Conservation (phyloP, 2,113 vertebrate species). For the Furnarius figulus region DNA sequence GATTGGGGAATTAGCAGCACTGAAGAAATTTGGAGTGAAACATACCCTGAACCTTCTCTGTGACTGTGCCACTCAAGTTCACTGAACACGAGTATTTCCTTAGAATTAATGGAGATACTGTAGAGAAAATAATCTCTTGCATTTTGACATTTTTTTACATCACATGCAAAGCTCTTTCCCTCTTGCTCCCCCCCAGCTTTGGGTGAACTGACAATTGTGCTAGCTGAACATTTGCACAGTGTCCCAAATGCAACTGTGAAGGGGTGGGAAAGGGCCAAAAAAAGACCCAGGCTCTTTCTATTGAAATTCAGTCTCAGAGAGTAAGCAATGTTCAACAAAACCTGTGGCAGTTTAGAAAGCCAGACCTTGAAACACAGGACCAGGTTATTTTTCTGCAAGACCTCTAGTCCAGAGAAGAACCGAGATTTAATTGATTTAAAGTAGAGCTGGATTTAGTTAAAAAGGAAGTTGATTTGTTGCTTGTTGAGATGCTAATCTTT, state of each 20-base stretch:
- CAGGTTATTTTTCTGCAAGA: not conserved
- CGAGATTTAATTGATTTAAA: not conserved
- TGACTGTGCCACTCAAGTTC: not conserved
- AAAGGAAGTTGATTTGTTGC: not conserved
- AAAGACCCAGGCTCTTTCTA: not conserved
- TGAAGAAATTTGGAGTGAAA: not conserved
- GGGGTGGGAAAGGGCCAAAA: not conserved
- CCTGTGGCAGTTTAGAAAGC: not conserved
- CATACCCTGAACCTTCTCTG: slow-evolving; percentile 10
- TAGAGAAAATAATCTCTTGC: not conserved
- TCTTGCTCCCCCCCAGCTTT: not conserved
- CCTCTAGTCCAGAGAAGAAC: not conserved
- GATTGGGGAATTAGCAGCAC: slow-evolving; percentile 72
- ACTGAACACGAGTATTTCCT: not conserved
- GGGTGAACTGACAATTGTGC: not conserved
- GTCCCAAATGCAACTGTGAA: not conserved
- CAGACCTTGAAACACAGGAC: not conserved
- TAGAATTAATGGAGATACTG: not conserved
- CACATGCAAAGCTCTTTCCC: not conserved
- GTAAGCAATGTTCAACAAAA: not conserved
- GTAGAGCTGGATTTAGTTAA: not conserved
- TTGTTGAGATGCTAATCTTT: not conserved
- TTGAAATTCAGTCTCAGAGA: not conserved
- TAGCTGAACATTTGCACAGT: not conserved
- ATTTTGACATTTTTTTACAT: not conserved